These are phyloP conservation scores for Nymphalis c-album DNA, from an alignment of 2,888 invertebrate species.

Conservation along the genomic window DNA sequence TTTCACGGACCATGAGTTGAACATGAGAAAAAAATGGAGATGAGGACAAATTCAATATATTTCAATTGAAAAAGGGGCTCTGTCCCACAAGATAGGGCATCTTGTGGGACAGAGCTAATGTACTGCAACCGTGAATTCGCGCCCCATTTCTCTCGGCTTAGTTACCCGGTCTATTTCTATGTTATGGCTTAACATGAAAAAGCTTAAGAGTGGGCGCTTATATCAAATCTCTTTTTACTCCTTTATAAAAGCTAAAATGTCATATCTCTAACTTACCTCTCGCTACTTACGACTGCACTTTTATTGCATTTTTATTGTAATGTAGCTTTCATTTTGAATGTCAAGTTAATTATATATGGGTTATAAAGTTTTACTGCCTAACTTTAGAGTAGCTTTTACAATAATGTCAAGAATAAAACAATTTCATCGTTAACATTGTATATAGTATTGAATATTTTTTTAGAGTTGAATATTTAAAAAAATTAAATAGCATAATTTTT, in stretches of 20 bases:
- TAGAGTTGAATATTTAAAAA: no score
- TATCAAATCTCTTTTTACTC: conserved; percentile 35
- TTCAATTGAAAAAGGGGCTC: conserved; percentile 56
- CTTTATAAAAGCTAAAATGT: conserved; percentile 41
- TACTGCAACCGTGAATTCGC: conserved; percentile 60
- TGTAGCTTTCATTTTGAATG: conserved; percentile 51
- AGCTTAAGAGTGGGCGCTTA: neutral
- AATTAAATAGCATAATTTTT: no score
- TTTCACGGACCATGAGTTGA: conserved; percentile 69
- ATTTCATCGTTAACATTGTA: conserved; percentile 3
- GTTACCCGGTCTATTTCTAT: conserved; percentile 20
- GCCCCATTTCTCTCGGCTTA: conserved; percentile 44
- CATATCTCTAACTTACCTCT: conserved; percentile 56
- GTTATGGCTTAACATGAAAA: neutral
- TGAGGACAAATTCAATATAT: conserved; percentile 70
- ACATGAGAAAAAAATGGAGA: conserved; percentile 74
- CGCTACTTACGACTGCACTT: conserved; percentile 49
- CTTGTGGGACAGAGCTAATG: conserved; percentile 59
- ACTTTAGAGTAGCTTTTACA: conserved; percentile 46
- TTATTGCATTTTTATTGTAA: conserved; percentile 59
- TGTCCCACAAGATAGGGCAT: no score
- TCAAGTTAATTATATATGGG: conserved; percentile 49
- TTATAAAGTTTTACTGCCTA: conserved; percentile 50
- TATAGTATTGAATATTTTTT: no score
- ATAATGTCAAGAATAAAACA: conserved; percentile 24